Evolutionary conservation across 1,140 invertebrate genomes (phyloP), one percentile per base, ranked within the genome.

Genomic region (Aleiodes sp.): DNA sequence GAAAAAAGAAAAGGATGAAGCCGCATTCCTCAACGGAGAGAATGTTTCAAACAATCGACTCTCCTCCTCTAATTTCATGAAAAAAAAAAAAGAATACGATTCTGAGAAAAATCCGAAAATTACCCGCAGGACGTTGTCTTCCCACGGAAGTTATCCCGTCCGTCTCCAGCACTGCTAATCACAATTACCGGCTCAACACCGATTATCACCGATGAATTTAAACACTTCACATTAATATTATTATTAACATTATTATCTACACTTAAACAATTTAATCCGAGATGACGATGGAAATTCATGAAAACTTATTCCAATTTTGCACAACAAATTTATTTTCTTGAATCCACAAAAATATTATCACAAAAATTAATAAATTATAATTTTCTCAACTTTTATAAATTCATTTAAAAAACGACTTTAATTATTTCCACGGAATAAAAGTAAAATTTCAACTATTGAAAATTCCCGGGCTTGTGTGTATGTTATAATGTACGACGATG

Each of bases 51-150:
- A 35, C 31, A 46, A 46, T 46, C 14, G 41, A 19, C 4, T 2
- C 41, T 14, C 41, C 41, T 16, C 41, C 41, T 1, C 41, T 41
- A 24, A 63, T 63, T 14, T 35, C 31, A 70, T 10, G n/a, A 24
- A 61, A 46, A 19, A n/a, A 28, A 16, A 46, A 29, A 35, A 67
- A 52, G 56, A 59, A 43, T 60, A 46, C 16, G 16, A 28, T 29
- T 60, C 4, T 6, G 9, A 35, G 43, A 26, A 14, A 16, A 56
- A 52, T 28, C 19, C 35, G 29, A 14, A 59, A 59, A 29, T 28
- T 73, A 73, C 71, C 71, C 67, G 63, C 61, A 73, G 67, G 67
- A 73, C 43, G 68, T 65, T 65, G 64, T 70, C 71, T 65, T 70
- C 63, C 63, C 68, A 68, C 67, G 57, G 66, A 68, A 73, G 62